phyloP scores from a whole-genome alignment of 1,140 invertebrate genomes.

The Drosophila erecta region DNA sequence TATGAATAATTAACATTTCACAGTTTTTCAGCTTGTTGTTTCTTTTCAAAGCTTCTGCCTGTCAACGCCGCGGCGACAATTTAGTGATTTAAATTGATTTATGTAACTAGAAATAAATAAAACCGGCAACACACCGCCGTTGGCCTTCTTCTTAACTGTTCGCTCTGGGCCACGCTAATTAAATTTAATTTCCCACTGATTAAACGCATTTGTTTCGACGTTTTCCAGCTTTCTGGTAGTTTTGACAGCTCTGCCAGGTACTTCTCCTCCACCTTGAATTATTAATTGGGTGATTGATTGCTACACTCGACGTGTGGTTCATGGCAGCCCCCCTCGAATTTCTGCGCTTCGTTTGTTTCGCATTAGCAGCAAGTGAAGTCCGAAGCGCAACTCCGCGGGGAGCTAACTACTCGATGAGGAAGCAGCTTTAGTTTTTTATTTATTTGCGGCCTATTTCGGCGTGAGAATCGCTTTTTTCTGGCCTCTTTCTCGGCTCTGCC shows the following conservation, averaged over 20 bases:
- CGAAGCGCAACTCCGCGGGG: conserved; percentile 53
- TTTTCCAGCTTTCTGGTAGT: conserved; percentile 57
- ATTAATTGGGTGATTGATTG: conserved; percentile 77
- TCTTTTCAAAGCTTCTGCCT: conserved; percentile 9
- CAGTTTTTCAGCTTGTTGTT: background rate
- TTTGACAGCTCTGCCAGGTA: conserved; percentile 30
- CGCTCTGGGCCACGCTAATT: conserved; percentile 48
- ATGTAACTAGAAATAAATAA: conserved; percentile 54
- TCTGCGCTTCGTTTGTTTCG: conserved; percentile 11
- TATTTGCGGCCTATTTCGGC: conserved; percentile 21
- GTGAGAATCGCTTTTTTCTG: conserved; percentile 31
- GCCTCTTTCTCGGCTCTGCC: conserved; percentile 23
- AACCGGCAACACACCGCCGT: conserved; percentile 13
- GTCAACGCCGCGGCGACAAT: conserved; percentile 30
- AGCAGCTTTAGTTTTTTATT: conserved; percentile 23
- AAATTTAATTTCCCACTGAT: conserved; percentile 72
- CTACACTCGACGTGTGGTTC: conserved; percentile 66
- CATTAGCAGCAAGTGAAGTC: conserved; percentile 37
- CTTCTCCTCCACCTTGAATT: conserved; percentile 39
- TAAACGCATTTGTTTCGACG: conserved; percentile 60
- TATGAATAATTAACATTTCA: background rate
- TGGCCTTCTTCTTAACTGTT: background rate
- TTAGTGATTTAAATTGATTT: conserved; percentile 59
- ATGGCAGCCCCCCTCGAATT: background rate
- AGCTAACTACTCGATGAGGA: conserved; percentile 52